A percentile compares a stretch with the other conserved stretches of the same genome.
These are phyloP conservation scores for Vannuccia rotundouncinata DNA, from an alignment of 2,888 invertebrate genomes.

Conservation along the genomic window DNA sequence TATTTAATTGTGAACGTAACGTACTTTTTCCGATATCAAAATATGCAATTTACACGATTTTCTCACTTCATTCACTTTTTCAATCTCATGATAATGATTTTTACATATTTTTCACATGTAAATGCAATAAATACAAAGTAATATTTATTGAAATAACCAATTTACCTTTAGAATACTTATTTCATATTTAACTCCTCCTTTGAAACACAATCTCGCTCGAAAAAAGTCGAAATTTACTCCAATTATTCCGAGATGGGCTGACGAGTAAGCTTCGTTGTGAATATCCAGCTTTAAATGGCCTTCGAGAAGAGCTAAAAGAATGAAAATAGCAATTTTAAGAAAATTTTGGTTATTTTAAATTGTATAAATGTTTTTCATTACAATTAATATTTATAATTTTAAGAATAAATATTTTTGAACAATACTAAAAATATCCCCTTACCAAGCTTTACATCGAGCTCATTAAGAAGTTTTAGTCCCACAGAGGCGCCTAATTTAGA, in stretches of 20 bases:
- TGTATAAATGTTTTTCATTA: background rate
- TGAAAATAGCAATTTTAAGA: background rate
- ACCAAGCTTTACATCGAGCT: constrained; percentile 43
- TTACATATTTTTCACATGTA: too few species aligned
- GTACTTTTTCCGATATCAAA: too few species aligned
- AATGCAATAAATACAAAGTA: too few species aligned
- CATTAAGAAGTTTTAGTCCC: constrained; percentile 44
- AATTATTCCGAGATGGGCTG: constrained; percentile 44
- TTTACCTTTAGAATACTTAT: constrained; percentile 45
- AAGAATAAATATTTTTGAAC: background rate
- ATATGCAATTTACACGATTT: too few species aligned
- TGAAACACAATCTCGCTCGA: constrained; percentile 44
- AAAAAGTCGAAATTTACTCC: constrained; percentile 44
- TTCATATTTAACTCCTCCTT: constrained; percentile 44
- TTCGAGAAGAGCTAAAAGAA: constrained; percentile 43
- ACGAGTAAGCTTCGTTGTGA: constrained; percentile 45
- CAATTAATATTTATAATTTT: background rate
- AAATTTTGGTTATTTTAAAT: constrained; percentile 5
- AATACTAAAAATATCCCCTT: too few species aligned
- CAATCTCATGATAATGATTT: too few species aligned
- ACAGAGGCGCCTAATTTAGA: constrained; percentile 45
- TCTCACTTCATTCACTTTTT: too few species aligned
- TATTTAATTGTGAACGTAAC: too few species aligned
- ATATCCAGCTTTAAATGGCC: constrained; percentile 44
- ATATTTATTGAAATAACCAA: background rate